phyloP scores from a whole-genome alignment of 2,888 invertebrate genomes.

The Mythimna lalbum region DNA sequence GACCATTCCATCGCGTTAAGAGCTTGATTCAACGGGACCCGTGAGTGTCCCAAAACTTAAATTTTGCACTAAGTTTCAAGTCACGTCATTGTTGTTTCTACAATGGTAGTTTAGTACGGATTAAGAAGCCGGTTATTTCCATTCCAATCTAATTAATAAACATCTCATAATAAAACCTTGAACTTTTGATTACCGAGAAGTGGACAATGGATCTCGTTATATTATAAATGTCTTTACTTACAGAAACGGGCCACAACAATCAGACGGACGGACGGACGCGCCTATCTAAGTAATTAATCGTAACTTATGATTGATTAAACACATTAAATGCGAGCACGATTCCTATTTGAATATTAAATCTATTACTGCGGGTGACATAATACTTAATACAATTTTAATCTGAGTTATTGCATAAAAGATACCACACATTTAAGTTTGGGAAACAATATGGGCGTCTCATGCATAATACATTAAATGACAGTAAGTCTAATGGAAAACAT shows the following conservation, averaged over 20 bases:
- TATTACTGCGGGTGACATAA: conserved; percentile 88
- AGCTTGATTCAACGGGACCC: conserved; percentile 55
- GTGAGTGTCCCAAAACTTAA: conserved; percentile 52
- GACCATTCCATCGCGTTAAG: conserved; percentile 28
- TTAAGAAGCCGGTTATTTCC: conserved; percentile 81
- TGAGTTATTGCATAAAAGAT: conserved; percentile 86
- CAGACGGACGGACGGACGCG: conserved; percentile 78
- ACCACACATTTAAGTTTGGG: conserved; percentile 83
- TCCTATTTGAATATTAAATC: conserved; percentile 89
- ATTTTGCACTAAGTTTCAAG: conserved; percentile 72
- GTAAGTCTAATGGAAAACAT: conserved; percentile 80
- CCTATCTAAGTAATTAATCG: conserved; percentile 90
- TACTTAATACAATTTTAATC: conserved; percentile 88
- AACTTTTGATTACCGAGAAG: conserved; percentile 86
- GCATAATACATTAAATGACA: conserved; percentile 81
- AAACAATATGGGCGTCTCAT: conserved; percentile 86
- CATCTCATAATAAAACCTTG: conserved; percentile 86
- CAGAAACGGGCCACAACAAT: conserved; percentile 78
- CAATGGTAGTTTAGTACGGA: conserved; percentile 77
- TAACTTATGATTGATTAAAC: conserved; percentile 89
- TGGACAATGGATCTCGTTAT: conserved; percentile 87
- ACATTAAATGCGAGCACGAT: conserved; percentile 88
- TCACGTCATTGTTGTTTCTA: conserved; percentile 80
- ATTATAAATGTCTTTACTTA: conserved; percentile 79
- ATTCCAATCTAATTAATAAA: conserved; percentile 86